Base-by-base conservation (phyloP, 2,113 vertebrate species). In the Mola mola region DNA sequence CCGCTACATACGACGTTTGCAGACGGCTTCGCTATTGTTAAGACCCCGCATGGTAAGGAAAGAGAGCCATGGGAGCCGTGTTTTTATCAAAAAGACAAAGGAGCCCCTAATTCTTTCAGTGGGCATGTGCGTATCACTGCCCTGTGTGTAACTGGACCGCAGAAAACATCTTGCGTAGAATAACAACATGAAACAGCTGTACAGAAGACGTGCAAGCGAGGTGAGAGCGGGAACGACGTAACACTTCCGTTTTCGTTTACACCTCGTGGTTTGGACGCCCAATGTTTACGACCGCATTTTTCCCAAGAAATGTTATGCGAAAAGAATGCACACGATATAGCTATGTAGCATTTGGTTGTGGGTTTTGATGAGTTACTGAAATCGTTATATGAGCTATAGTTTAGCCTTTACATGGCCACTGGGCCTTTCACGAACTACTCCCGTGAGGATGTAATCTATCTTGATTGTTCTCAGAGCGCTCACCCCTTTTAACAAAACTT, bases 111-210 rank as follows among this genome's bases (percentile, higher is more conserved):
- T 49, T 81, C 64, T 58, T 28, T 53, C 40, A 25, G 26, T 1
- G 29, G 15, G 21, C 51, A 46, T 34, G 61, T 66, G 67, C 51
- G 44, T 75, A 83, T 75, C 82, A 25, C 60, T 50, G 68, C 1
- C 37, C 37, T 21, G 49, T 37, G 26, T 66, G 56, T 64, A 61
- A 43, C 26, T 21, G 37, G 52, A 70, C 80, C 72, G 68, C 41
- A 68, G 56, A 74, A 44, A 79, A 60, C 78, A 79, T 81, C 58
- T 78, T 77, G 75, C 85, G 69, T 73, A 68, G 55, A 53, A 62
- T 47, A 72, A 81, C 74, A 82, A 62, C 52, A 55, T 65, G 56
- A 82, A 82, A 78, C 87, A 81, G 78, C 81, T 82, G 79, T 62
- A 53, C 25, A 36, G 13, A n/a, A 41, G 21, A 28, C 17, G 0